phyloP scores from a whole-genome alignment of 2,797 vertebrate species.

The Hozukius guyotensis region DNA sequence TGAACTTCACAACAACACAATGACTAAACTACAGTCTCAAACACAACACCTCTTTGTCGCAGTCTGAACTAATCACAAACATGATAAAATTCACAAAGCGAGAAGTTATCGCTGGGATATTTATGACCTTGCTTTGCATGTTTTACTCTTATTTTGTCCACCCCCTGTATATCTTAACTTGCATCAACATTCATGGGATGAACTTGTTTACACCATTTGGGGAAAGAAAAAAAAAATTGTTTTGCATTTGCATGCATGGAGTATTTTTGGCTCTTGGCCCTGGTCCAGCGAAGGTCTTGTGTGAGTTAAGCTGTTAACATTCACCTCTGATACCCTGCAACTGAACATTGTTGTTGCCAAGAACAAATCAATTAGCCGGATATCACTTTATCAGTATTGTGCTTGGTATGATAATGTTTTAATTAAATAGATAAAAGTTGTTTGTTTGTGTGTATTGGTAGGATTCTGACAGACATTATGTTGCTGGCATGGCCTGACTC shows the following conservation, averaged over 20 bases:
- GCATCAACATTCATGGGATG: constrained; percentile 13
- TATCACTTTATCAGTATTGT: neutral
- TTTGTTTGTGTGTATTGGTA: neutral
- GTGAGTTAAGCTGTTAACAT: constrained; percentile 35
- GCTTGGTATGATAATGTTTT: constrained; percentile 8
- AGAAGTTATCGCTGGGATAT: neutral
- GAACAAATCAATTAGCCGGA: constrained; percentile 30
- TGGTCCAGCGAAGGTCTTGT: constrained; percentile 17
- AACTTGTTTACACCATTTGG: constrained; percentile 24
- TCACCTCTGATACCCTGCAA: constrained; percentile 22
- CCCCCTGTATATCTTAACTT: neutral
- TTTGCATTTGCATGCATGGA: constrained; percentile 20
- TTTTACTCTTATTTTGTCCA: neutral
- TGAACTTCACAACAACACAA: neutral
- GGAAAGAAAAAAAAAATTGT: neutral
- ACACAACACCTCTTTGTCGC: neutral
- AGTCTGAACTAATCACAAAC: neutral
- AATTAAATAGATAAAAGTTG: neutral
- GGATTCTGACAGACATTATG: neutral
- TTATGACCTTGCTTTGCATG: neutral
- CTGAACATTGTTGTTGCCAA: constrained; percentile 4
- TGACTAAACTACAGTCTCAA: neutral
- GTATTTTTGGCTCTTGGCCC: constrained; percentile 13
- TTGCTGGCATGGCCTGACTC: neutral
- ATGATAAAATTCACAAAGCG: neutral